phyloP scores from a whole-genome alignment of 2,888 invertebrate species.

The Zelleria hepariella region DNA sequence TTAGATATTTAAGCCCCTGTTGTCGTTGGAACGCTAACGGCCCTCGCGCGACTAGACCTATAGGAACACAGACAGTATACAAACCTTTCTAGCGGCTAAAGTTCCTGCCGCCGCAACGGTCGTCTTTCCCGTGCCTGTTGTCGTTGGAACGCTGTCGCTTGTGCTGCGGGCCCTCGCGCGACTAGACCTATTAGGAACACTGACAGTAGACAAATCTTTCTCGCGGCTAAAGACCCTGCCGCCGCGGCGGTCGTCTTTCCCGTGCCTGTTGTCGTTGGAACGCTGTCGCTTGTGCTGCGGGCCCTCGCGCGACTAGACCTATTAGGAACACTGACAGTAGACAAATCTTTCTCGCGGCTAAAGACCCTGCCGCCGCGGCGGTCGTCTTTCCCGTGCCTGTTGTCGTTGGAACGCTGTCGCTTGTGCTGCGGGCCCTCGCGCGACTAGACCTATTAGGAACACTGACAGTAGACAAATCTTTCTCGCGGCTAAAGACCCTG shows the following conservation, averaged over 20 bases:
- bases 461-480: too few species aligned
- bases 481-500: too few species aligned
- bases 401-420: slow-evolving; percentile 29
- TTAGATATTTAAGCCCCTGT: too few species aligned
- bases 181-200: slow-evolving; percentile 4
- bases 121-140: slow-evolving; percentile 30
- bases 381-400: slow-evolving; percentile 19
- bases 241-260: slow-evolving; percentile 21
- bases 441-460: too few species aligned
- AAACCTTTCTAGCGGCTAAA: slow-evolving; percentile 6
- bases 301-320: slow-evolving; percentile 27
- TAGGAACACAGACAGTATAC: background rate
- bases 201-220: too few species aligned
- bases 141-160: slow-evolving; percentile 34
- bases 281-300: slow-evolving; percentile 41
- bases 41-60: slow-evolving; percentile 22
- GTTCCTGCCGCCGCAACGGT: slow-evolving; percentile 23
- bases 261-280: slow-evolving; percentile 19
- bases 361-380: slow-evolving; percentile 25
- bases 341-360: too few species aligned
- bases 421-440: slow-evolving; percentile 38
- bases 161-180: slow-evolving; percentile 34
- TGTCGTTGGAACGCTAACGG: slow-evolving; percentile 30
- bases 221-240: slow-evolving; percentile 21
- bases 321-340: too few species aligned